Base-by-base conservation (phyloP, 2,113 vertebrate species). In the Indicator maculatus region DNA sequence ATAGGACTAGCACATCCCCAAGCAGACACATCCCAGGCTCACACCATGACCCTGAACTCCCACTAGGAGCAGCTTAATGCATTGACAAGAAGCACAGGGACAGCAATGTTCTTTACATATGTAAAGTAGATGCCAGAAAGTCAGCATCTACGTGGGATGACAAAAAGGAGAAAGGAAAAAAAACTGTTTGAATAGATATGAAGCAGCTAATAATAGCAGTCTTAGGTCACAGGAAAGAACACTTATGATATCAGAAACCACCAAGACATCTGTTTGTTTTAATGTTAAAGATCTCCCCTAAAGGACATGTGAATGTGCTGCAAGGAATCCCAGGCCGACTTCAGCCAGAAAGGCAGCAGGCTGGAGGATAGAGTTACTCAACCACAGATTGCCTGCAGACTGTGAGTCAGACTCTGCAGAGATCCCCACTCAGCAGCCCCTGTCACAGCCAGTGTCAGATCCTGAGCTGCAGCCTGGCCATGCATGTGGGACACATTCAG, bases 221-320 rank as follows among this genome's bases (percentile, higher is more conserved):
- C 59, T 88, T 93, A 83, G 77, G 61, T 93, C 82, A 95, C 85
- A 89, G 87, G 89, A 95, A 95, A 83, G 60, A 75, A 83, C 27
- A 83, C 3, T 71, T 31, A 93, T 88, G 93, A 95, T 88, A 94
- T 93, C 91, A 95, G 85, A 94, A 96, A 95, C 95, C 95, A 95
- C 89, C 58, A 65, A 75, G 72, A 77, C 91, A 95, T 93, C 85
- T 95, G 96, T 78, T 95, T 91, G 50, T 88, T 91, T 95, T 61
- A 83, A 41, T 33, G 63, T 65, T 33, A 60, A 91, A 94, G 52
- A 83, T 91, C 80, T 77, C 83, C 91, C 91, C 89, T 36, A 6
- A 90, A 90, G 93, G 82, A 86, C n/a, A 9, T 5, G 5, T 31
- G 56, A 71, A 87, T 56, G n/a, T 36, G 58, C 79, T 78, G 18